Percentiles rank a stretch among this genome's conserved stretches.
Evolutionary conservation across 2,113 vertebrate species (phyloP).

Genomic region (Tricholaema leucomelas): DNA sequence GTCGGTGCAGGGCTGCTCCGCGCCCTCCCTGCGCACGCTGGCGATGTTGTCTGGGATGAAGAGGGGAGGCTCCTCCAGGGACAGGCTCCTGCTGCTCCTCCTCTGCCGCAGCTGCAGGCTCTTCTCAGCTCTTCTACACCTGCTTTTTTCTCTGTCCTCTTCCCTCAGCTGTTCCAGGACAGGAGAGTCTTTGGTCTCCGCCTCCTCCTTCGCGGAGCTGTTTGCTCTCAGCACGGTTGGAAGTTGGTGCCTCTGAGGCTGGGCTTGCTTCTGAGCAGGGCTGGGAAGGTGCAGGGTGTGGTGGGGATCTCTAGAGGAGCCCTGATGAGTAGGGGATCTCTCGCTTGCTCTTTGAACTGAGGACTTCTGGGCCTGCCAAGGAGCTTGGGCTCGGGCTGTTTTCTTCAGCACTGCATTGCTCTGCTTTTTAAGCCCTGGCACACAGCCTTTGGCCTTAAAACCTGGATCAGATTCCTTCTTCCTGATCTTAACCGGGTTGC

Average conservation of each 20-base stretch:
- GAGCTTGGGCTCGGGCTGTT: slow-evolving; percentile 47
- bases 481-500: slow-evolving; percentile 81
- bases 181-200: slow-evolving; percentile 62
- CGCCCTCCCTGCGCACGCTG: slow-evolving; percentile 83
- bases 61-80: slow-evolving; percentile 93
- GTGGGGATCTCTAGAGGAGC: slow-evolving; percentile 65
- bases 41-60: slow-evolving; percentile 98
- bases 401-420: slow-evolving; percentile 61
- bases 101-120: slow-evolving; percentile 84
- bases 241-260: slow-evolving; percentile 60
- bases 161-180: slow-evolving; percentile 72
- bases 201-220: slow-evolving; percentile 72
- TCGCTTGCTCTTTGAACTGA: slow-evolving; percentile 63
- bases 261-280: slow-evolving; percentile 69
- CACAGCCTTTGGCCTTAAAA: slow-evolving; percentile 59
- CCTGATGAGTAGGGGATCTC: slow-evolving; percentile 56
- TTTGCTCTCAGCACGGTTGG: slow-evolving; percentile 37
- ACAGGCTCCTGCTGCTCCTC: slow-evolving; percentile 87
- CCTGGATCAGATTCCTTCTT: slow-evolving; percentile 77
- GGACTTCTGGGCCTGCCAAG: slow-evolving; percentile 54
- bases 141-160: slow-evolving; percentile 85
- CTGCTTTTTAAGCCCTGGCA: slow-evolving; percentile 71
- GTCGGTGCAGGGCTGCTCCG: slow-evolving; percentile 80
- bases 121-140: slow-evolving; percentile 86
- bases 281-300: slow-evolving; percentile 47